These are phyloP conservation scores for Intellagama lesueurii DNA, from an alignment of 2,797 vertebrate genomes.

Conservation along the genomic window DNA sequence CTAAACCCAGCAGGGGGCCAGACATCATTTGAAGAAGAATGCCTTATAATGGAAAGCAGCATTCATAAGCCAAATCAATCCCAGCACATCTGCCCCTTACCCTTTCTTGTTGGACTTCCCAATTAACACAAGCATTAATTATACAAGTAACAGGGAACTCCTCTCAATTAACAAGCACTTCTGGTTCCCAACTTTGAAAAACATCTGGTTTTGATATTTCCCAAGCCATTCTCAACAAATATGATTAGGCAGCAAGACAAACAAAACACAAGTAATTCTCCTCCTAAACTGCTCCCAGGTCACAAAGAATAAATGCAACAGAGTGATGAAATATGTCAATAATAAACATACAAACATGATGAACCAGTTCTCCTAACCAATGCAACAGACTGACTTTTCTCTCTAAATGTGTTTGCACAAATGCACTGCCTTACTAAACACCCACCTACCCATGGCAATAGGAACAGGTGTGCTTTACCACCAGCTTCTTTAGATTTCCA, in stretches of 20 bases:
- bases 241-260: conserved; percentile 7
- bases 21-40: conserved; percentile 16
- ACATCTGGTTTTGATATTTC: conserved; percentile 32
- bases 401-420: conserved; percentile 37
- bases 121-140: conserved; percentile 34
- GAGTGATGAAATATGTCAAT: background rate
- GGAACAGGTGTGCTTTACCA: conserved; percentile 45
- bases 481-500: conserved; percentile 56
- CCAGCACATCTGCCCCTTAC: conserved; percentile 19
- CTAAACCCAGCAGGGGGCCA: conserved; percentile 12
- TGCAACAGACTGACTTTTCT: conserved; percentile 29
- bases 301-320: background rate
- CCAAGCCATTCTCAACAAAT: conserved; percentile 20
- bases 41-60: conserved; percentile 22
- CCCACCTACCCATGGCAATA: conserved; percentile 59
- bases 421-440: conserved; percentile 49
- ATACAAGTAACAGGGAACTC: conserved; percentile 18
- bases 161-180: conserved; percentile 37
- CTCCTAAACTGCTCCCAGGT: conserved; percentile 35
- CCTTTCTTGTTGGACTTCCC: conserved; percentile 23
- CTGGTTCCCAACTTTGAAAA: conserved; percentile 39
- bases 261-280: conserved; percentile 24
- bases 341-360: conserved; percentile 21
- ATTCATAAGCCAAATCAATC: conserved; percentile 36
- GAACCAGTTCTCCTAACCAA: conserved; percentile 18